A percentile compares a stretch with the other conserved stretches of the same genome.
phyloP scores from a whole-genome alignment of 2,797 vertebrate species.

The Xenopus petersii region DNA sequence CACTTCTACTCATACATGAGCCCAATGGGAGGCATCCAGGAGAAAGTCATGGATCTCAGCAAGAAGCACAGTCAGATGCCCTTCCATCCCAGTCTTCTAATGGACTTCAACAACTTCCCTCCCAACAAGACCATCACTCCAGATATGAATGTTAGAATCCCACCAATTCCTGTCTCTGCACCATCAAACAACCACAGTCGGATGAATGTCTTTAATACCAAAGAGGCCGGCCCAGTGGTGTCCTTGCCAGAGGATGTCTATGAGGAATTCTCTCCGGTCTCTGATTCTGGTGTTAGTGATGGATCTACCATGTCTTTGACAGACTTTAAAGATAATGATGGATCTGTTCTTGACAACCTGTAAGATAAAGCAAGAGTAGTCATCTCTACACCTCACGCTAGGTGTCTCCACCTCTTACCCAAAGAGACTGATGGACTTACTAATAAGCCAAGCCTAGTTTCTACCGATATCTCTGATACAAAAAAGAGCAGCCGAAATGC shows the following conservation, averaged over 20 bases:
- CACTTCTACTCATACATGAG: background rate
- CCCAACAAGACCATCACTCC: conserved; percentile 73
- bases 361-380: no score
- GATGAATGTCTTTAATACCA: conserved; percentile 24
- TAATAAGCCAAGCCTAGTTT: no score
- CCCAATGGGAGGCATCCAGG: background rate
- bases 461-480: no score
- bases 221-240: conserved; percentile 26
- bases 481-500: no score
- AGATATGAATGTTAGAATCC: conserved; percentile 71
- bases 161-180: conserved; percentile 60
- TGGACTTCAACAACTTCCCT: conserved; percentile 74
- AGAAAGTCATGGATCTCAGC: conserved; percentile 5
- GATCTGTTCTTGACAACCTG: no score
- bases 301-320: conserved; percentile 68
- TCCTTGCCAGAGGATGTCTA: conserved; percentile 45
- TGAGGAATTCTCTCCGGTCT: conserved; percentile 68
- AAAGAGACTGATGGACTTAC: no score
- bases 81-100: conserved; percentile 50
- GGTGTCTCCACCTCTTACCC: no score
- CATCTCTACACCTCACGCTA: no score
- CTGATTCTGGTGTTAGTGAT: conserved; percentile 53
- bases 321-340: conserved; percentile 53
- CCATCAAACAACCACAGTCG: conserved; percentile 9
- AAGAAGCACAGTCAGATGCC: conserved; percentile 13